phyloP scores from a whole-genome alignment of 1,140 invertebrate genomes.

The Ruditapes philippinarum region DNA sequence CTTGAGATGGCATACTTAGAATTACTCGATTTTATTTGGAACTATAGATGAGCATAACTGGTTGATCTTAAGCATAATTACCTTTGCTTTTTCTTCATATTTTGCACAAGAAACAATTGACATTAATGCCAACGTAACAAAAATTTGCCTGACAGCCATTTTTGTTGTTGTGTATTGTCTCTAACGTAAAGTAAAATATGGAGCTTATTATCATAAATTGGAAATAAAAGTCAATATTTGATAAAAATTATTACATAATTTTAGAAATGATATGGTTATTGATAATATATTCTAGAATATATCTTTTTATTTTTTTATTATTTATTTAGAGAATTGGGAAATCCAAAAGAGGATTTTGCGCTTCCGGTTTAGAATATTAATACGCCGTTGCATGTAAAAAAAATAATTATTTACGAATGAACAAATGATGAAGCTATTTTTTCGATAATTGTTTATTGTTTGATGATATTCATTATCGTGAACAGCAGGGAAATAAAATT shows the following conservation, averaged over 20 bases:
- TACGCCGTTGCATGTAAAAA: too few relatives aligned
- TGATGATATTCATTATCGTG: too few relatives aligned
- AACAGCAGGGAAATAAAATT: not conserved
- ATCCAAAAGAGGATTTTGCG: slow-evolving; percentile 59
- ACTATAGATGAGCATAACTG: not conserved
- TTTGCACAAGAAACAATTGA: slow-evolving; percentile 57
- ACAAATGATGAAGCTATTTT: not conserved
- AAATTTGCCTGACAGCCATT: slow-evolving; percentile 69
- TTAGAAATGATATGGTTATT: too few relatives aligned
- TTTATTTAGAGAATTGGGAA: slow-evolving; percentile 37
- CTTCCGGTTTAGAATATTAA: slow-evolving; percentile 68
- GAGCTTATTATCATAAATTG: too few relatives aligned
- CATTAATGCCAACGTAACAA: slow-evolving; percentile 77
- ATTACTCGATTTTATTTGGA: not conserved
- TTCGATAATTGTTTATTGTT: not conserved
- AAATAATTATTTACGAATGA: not conserved
- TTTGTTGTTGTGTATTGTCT: slow-evolving; percentile 67
- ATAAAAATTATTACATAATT: too few relatives aligned
- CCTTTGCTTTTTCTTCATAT: slow-evolving; percentile 80
- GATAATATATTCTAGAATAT: too few relatives aligned
- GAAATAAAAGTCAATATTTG: too few relatives aligned
- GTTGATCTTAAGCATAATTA: slow-evolving; percentile 30
- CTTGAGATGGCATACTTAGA: not conserved
- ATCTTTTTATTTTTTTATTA: too few relatives aligned
- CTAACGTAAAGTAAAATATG: slow-evolving; percentile 1